Evolutionary conservation across 2,888 invertebrate species (phyloP).

Genomic region (Campopleginae sp.): DNA sequence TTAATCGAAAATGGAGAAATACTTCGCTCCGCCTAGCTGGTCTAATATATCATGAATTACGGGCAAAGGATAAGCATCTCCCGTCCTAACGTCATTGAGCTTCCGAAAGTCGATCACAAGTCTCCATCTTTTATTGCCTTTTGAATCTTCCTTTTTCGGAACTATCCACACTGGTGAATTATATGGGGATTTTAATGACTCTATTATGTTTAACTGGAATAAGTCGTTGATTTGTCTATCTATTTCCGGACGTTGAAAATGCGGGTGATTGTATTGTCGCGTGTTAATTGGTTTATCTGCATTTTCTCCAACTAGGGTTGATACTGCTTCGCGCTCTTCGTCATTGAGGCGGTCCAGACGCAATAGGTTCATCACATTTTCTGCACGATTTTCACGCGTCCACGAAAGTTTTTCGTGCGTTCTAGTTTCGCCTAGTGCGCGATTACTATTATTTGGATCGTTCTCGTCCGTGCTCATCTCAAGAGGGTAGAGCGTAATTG

Average conservation of each 20-base stretch:
- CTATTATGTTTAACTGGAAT: background rate
- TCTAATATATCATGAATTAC: constrained; percentile 74
- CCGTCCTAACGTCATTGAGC: constrained; percentile 73
- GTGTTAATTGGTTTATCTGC: constrained; percentile 1
- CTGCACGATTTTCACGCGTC: constrained; percentile 9
- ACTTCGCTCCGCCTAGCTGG: constrained; percentile 68
- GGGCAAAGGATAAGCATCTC: constrained; percentile 74
- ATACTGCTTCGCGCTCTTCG: constrained; percentile 1
- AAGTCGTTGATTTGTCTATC: background rate
- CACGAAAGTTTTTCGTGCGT: background rate
- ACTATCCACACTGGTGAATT: constrained; percentile 9
- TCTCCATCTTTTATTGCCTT: constrained; percentile 67
- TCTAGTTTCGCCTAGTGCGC: background rate
- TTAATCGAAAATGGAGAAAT: constrained; percentile 43
- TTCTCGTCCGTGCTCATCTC: constrained; percentile 25
- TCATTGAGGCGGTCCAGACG: constrained; percentile 1
- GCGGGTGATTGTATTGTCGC: background rate
- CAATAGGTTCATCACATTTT: constrained; percentile 5
- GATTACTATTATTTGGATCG: background rate
- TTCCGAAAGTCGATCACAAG: constrained; percentile 74
- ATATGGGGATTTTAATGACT: background rate
- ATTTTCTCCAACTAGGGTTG: background rate
- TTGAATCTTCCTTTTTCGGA: constrained; percentile 71
- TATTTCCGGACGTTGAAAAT: background rate
- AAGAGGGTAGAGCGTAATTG: constrained; percentile 21